Conservation (phyloP, 2,113 vertebrate genomes). For the human region GRCh38 chr5:88932001-88932500, state of each 20-base stretch:
- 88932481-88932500: constrained; percentile 8
- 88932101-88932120: constrained; percentile 44
- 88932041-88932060: background rate
- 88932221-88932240: background rate
- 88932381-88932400: background rate
- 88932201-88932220: background rate
- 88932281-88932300: background rate
- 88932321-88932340: background rate
- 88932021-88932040: background rate
- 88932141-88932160: constrained; percentile 42
- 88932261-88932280: background rate
- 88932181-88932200: constrained; percentile 36
- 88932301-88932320: background rate
- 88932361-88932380: background rate
- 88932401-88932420: background rate
- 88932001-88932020: background rate
- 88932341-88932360: background rate
- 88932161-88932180: background rate
- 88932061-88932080: constrained; percentile 56
- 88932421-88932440: background rate
- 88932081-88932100: constrained; percentile 52
- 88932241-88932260: constrained; percentile 5
- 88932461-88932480: background rate
- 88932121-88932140: constrained; percentile 47
- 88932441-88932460: background rate